A percentile compares a stretch with the other conserved stretches of the same genome.
These are phyloP conservation scores for Lucinisca nassula DNA, from an alignment of 2,888 invertebrate genomes.

Conservation along the genomic window DNA sequence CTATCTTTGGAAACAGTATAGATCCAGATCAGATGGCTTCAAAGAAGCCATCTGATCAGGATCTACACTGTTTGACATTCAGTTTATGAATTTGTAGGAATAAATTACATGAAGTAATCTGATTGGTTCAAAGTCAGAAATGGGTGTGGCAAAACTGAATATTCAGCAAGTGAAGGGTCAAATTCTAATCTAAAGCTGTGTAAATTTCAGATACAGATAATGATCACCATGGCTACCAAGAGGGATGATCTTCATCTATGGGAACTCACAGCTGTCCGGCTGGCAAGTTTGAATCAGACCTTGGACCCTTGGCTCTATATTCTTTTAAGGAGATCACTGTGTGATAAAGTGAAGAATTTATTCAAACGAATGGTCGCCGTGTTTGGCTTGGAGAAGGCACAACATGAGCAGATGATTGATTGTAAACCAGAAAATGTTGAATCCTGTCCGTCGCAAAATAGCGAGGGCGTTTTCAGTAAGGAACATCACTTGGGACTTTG, in stretches of 20 bases:
- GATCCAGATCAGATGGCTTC: too few relatives aligned
- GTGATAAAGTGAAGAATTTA: conserved; percentile 43
- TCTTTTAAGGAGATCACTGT: conserved; percentile 81
- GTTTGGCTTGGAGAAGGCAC: neutral
- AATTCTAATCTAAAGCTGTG: too few relatives aligned
- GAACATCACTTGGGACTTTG: neutral
- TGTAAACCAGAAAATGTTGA: neutral
- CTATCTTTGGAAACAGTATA: too few relatives aligned
- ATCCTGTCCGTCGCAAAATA: neutral
- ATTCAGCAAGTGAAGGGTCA: too few relatives aligned
- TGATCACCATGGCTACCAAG: conserved; percentile 77
- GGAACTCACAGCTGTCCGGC: conserved; percentile 83
- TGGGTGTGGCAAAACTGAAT: too few relatives aligned
- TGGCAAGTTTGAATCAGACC: conserved; percentile 87
- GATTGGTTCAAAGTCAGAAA: too few relatives aligned
- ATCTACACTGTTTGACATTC: too few relatives aligned
- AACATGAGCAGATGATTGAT: neutral
- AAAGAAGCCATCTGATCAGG: too few relatives aligned
- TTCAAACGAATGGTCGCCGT: neutral
- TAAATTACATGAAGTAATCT: too few relatives aligned
- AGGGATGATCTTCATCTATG: conserved; percentile 72
- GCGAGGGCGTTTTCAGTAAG: neutral
- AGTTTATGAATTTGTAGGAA: too few relatives aligned
- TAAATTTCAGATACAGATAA: conserved; percentile 81
- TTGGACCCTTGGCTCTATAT: conserved; percentile 88